Evolutionary conservation across 2,113 vertebrate genomes (phyloP), one percentile per base, ranked within the genome.

Genomic region (Oryzias woworae): DNA sequence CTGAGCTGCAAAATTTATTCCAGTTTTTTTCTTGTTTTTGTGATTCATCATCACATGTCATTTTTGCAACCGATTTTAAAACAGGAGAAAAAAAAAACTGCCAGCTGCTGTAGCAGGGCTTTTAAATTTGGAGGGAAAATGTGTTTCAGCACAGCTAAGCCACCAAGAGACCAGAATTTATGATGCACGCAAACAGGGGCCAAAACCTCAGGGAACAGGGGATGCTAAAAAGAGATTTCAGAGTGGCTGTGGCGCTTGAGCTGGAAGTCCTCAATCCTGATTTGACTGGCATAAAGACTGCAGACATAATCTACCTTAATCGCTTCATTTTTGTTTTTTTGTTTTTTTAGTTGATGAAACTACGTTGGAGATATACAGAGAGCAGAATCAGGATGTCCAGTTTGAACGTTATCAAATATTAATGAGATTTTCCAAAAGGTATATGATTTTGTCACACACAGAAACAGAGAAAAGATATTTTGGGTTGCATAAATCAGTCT

Each of bases 261-360:
- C 66, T 56, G 62, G 64, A 80, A 81, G 78, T 86, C 84, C 84
- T 88, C 77, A 65, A 77, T 80, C 80, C 85, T 82, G 81, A 88
- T 89, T 82, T 86, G 78, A 88, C 75, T 84, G 80, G 78, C 72
- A 68, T 82, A 75, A 88, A 85, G 81, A 84, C 73, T 61, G 68
- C 54, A 81, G 85, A 89, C 75, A 84, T 91, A 90, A 90, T 90
- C 85, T 80, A 86, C 79, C 66, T 82, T 89, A 89, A 91, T 89
- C 87, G 62, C 79, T 71, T 77, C 65, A 69, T 4, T 28, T 28
- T 28, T 36, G 2, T 36, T 10, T 1, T 36, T 36, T 36, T 12
- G 10, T 36, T 36, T 36, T 36, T 7, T 2, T 36, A 3, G 74
- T 83, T 76, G 75, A 85, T 80, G 77, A 88, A 85, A 82, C 78